phyloP scores from a whole-genome alignment of 1,140 invertebrate genomes.

The Archivesica marissinica region DNA sequence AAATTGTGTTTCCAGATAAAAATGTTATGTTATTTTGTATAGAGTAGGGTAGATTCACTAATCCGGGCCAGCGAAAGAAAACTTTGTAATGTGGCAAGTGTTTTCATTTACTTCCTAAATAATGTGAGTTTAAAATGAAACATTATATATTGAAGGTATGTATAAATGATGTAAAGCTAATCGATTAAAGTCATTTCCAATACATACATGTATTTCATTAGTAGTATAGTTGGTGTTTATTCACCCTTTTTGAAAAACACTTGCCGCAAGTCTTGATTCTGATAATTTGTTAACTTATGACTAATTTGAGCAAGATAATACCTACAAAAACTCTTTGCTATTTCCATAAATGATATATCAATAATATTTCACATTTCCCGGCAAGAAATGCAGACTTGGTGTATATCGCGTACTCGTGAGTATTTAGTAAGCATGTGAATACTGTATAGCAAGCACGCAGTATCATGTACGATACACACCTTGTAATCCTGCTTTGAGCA shows the following conservation, averaged over 20 bases:
- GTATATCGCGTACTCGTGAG: too few species aligned
- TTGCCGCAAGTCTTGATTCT: neutral
- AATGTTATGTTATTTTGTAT: neutral
- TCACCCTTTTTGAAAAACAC: too few species aligned
- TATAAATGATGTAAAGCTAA: too few species aligned
- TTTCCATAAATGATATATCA: too few species aligned
- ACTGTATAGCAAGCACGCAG: too few species aligned
- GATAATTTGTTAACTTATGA: neutral
- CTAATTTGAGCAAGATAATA: neutral
- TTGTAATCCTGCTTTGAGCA: neutral
- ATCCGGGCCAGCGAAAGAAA: neutral
- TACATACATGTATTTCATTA: too few species aligned
- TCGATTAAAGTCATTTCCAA: too few species aligned
- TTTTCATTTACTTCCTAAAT: neutral
- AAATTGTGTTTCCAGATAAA: neutral
- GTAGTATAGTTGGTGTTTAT: too few species aligned
- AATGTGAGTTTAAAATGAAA: too few species aligned
- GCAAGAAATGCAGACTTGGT: neutral
- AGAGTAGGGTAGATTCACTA: neutral
- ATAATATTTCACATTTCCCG: neutral
- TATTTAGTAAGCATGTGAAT: too few species aligned
- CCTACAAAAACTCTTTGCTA: slow-evolving; percentile 6
- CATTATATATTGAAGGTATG: too few species aligned
- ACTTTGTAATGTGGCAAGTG: slow-evolving; percentile 22
- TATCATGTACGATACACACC: too few species aligned